A percentile compares a stretch with the other conserved stretches of the same genome.
phyloP scores from a whole-genome alignment of 2,888 invertebrate species.

The Sympetrum striolatum region DNA sequence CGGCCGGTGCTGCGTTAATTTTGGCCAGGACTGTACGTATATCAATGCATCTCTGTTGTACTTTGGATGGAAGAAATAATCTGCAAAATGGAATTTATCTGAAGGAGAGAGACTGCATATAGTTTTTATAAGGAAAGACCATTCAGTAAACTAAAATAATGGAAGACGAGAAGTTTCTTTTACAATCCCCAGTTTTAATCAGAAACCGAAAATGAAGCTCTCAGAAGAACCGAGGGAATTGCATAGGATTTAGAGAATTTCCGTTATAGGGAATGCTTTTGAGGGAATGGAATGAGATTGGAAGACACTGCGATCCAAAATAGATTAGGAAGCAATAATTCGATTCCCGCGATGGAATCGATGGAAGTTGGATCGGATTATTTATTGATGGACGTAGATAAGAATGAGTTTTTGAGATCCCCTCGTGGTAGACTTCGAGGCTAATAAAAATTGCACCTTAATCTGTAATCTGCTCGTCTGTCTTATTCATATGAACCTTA shows the following conservation, averaged over 20 bases:
- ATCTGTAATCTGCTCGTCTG: background rate
- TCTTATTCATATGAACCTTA: background rate
- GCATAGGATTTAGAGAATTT: background rate
- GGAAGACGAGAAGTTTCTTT: no score
- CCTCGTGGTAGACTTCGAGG: background rate
- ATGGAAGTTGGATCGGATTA: background rate
- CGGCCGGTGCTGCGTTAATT: no score
- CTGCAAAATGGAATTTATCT: no score
- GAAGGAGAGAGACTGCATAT: no score
- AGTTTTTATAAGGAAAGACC: no score
- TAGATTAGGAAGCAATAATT: constrained; percentile 17
- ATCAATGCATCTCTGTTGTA: no score
- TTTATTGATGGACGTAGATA: background rate
- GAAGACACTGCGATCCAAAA: constrained; percentile 11
- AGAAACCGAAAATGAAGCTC: no score
- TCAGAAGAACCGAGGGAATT: background rate
- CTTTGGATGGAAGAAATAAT: no score
- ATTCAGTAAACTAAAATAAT: no score
- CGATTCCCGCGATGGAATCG: background rate
- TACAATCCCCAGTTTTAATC: no score
- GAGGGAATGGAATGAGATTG: background rate
- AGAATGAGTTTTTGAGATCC: background rate
- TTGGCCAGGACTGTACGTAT: no score
- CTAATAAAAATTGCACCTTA: background rate
- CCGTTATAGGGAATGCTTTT: background rate